Base-by-base conservation (phyloP, 2,797 vertebrate species). In the Poliocrania exsul region DNA sequence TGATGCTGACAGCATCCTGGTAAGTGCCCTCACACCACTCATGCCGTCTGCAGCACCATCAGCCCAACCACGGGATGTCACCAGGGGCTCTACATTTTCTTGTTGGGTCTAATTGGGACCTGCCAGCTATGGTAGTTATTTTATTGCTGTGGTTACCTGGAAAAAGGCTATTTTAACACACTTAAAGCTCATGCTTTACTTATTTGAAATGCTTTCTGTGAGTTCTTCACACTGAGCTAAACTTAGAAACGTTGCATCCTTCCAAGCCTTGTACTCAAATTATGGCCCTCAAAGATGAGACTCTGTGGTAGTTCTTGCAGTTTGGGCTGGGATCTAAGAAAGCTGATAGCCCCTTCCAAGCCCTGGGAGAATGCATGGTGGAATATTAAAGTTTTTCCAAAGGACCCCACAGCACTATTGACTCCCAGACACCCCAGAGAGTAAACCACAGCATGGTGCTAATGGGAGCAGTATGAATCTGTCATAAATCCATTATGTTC, bases 41-140 rank as follows among this genome's bases (percentile, higher is more conserved):
- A 0, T 23, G 12, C 15, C 24, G 58, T 81, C 23, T n/a, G 37
- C 62, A 29, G 56, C 17, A 44, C 31, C 13, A 47, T 60, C 56
- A 88, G 29, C 23, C n/a, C 0, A 2, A 33, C 7, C 1, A 1
- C 13, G 21, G 38, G 7, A 3, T 44, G 49, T 37, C 53, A 73
- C 28, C n/a, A 38, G 5, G n/a, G n/a, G 4, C 20, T 60, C 25
- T 54, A 13, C 7, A 12, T 20, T 74, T 72, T 90, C 38, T 61
- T 82, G 19, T 8, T 77, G 51, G 26, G 13, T 77, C 51, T 90
- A 6, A 60, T 62, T 50, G 33, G 77, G 33, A 66, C 4, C 0
- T 13, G n/a, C 16, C 69, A 78, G 38, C 61, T 67, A 20, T 29
- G 25, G 46, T 35, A 81, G 40, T 31, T 75, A 9, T 58, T 66